Evolutionary conservation across 1,140 invertebrate species (phyloP).

Genomic region (Cotesia glomerata): DNA sequence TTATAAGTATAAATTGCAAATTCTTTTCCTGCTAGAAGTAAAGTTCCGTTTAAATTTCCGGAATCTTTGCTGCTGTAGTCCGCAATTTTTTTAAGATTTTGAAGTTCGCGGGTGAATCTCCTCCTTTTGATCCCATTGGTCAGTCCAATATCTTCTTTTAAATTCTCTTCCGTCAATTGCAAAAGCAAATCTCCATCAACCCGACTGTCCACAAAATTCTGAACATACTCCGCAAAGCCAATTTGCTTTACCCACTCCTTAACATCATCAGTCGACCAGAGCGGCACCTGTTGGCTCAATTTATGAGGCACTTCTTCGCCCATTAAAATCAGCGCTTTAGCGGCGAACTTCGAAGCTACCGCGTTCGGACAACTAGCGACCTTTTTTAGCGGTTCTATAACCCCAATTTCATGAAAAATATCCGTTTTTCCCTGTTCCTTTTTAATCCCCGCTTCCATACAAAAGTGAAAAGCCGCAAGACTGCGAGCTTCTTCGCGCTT

Average conservation of each 20-base stretch:
- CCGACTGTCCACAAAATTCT: constrained; percentile 86
- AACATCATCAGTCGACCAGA: constrained; percentile 97
- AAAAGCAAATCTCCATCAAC: constrained; percentile 98
- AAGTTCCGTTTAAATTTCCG: constrained; percentile 88
- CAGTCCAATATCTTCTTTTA: constrained; percentile 91
- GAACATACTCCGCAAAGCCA: constrained; percentile 85
- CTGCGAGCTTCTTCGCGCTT: constrained; percentile 95
- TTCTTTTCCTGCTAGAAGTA: constrained; percentile 86
- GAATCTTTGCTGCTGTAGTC: constrained; percentile 96
- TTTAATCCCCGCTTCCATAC: constrained; percentile 99
- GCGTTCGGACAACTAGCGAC: constrained; percentile 98
- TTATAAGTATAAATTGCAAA: constrained; percentile 97
- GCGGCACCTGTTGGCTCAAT: constrained; percentile 94
- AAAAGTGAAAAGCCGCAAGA: constrained; percentile 98
- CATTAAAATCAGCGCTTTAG: constrained; percentile 91
- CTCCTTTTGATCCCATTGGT: constrained; percentile 91
- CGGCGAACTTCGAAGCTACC: constrained; percentile 96
- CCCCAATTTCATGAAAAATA: constrained; percentile 93
- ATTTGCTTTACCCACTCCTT: constrained; percentile 98
- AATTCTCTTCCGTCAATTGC: constrained; percentile 90
- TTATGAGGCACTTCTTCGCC: constrained; percentile 97
- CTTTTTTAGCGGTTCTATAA: constrained; percentile 93
- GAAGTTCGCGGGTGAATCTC: constrained; percentile 93
- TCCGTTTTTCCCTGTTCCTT: constrained; percentile 94
- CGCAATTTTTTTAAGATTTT: constrained; percentile 94